Conservation (phyloP, 2,113 vertebrate genomes). For the Calonectris borealis region DNA sequence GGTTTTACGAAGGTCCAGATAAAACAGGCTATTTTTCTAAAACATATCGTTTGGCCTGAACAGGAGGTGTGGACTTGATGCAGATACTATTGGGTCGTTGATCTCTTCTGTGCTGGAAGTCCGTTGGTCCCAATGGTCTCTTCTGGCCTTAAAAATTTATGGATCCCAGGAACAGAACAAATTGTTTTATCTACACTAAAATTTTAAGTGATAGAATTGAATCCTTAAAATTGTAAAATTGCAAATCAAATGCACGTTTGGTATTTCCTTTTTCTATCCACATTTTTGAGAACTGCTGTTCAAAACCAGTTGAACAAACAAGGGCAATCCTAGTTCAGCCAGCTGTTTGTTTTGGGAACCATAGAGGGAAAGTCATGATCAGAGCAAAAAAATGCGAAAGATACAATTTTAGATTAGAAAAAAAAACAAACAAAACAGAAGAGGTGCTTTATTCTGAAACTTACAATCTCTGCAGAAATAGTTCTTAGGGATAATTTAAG, state of each 20-base stretch:
- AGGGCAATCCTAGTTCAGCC: conserved; percentile 16
- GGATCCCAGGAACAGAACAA: background rate
- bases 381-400: background rate
- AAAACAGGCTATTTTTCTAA: background rate
- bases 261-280: background rate
- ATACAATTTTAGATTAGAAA: conserved; percentile 8
- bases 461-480: background rate
- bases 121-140: background rate
- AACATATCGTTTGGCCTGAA: background rate
- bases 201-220: background rate
- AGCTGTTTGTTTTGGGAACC: conserved; percentile 37
- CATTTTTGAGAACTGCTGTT: conserved; percentile 1
- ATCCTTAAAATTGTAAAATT: background rate
- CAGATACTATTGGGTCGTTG: background rate
- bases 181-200: background rate
- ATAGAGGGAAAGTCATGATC: background rate
- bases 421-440: background rate
- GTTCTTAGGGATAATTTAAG: background rate
- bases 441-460: background rate
- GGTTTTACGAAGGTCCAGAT: background rate
- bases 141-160: background rate
- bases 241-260: background rate
- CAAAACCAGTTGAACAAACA: conserved; percentile 46
- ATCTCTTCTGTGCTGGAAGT: background rate
- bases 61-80: background rate